Percentiles rank a stretch among this genome's conserved stretches.
phyloP scores from a whole-genome alignment of 2,113 vertebrate species.

The Mesoclemmys tuberculata region DNA sequence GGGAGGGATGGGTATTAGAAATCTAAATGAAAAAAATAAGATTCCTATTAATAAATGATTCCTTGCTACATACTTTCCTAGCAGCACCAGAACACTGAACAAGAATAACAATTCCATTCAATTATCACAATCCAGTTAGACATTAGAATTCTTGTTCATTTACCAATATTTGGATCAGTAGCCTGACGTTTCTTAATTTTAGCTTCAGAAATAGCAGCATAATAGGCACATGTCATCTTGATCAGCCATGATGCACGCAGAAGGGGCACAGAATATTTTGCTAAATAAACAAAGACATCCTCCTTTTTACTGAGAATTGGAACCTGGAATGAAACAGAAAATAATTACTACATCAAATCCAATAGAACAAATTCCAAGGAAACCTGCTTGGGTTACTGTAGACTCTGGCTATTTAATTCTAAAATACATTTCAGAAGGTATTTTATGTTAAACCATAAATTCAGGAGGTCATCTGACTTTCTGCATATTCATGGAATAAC shows the following conservation, averaged over 20 bases:
- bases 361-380: neutral
- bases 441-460: neutral
- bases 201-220: slow-evolving; percentile 82
- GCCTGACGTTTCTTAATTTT: slow-evolving; percentile 84
- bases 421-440: neutral
- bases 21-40: neutral
- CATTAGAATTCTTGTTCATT: slow-evolving; percentile 7
- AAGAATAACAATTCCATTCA: neutral
- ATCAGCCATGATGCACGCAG: slow-evolving; percentile 81
- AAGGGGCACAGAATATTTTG: slow-evolving; percentile 83
- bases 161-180: slow-evolving; percentile 81
- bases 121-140: neutral
- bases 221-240: slow-evolving; percentile 86
- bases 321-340: slow-evolving; percentile 68
- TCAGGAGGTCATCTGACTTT: neutral
- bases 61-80: neutral
- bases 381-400: neutral
- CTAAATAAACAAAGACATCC: slow-evolving; percentile 83
- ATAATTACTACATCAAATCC: neutral
- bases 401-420: neutral
- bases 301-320: slow-evolving; percentile 86
- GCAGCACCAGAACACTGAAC: neutral
- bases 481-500: neutral
- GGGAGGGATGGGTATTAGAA: neutral
- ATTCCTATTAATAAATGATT: neutral